Percentiles rank a stretch among this genome's conserved stretches.
Conservation (phyloP, 2,797 vertebrate genomes). For the Eulemur coronatus region DNA sequence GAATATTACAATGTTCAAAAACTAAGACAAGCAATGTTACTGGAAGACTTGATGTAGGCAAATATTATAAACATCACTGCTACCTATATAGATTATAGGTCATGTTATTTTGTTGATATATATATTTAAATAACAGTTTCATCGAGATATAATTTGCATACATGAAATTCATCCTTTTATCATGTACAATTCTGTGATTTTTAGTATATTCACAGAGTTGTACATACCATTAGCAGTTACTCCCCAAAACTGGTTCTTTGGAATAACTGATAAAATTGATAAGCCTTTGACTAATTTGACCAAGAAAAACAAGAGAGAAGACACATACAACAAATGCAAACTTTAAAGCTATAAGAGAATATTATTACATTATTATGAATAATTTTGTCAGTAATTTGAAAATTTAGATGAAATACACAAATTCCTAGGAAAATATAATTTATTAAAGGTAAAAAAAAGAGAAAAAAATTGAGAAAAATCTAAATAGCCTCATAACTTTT, state of each 20-base stretch:
- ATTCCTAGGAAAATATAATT: neutral
- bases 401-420: neutral
- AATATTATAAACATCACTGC: neutral
- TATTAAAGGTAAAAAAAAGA: neutral
- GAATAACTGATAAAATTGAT: neutral
- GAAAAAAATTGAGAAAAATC: neutral
- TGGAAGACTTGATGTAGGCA: neutral
- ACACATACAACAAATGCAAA: neutral
- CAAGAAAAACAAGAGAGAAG: neutral
- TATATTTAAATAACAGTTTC: neutral
- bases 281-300: neutral
- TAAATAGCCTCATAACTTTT: neutral
- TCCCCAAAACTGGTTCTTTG: neutral
- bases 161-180: neutral
- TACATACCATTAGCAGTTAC: neutral
- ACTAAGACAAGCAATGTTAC: neutral
- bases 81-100: neutral
- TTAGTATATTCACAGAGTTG: neutral
- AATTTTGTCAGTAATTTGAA: slow-evolving; percentile 10
- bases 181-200: neutral
- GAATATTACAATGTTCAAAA: neutral
- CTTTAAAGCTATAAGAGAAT: neutral
- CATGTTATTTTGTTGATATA: neutral
- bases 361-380: neutral
- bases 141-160: neutral